These are phyloP conservation scores for Chionis minor DNA, from an alignment of 2,113 vertebrate genomes.

Conservation along the genomic window DNA sequence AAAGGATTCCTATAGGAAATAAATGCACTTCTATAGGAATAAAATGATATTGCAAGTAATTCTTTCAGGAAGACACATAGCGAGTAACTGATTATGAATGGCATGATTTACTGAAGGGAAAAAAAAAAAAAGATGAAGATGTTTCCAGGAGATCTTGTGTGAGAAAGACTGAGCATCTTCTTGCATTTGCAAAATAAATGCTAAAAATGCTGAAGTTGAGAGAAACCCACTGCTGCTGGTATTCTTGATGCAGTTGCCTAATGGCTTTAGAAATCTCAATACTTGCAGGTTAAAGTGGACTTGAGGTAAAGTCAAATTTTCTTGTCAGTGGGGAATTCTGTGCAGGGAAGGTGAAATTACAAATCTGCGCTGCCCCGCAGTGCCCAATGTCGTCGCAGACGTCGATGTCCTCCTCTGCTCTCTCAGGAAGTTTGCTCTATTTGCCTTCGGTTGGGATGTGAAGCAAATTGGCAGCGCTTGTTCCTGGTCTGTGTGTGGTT, in stretches of 20 bases:
- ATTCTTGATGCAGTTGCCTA: background rate
- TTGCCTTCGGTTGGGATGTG: background rate
- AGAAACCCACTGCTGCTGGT: background rate
- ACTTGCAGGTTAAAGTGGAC: background rate
- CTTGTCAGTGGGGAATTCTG: background rate
- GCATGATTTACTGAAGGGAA: background rate
- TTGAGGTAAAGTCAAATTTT: background rate
- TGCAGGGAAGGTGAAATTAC: background rate
- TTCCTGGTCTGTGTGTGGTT: background rate
- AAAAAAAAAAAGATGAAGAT: background rate
- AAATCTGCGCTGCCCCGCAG: fast-evolving
- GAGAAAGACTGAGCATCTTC: background rate
- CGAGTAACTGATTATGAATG: background rate
- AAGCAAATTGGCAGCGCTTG: background rate
- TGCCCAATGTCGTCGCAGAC: background rate
- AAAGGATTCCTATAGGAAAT: background rate
- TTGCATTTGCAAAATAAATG: background rate
- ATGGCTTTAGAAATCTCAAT: background rate
- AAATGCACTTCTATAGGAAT: background rate
- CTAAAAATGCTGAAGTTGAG: background rate
- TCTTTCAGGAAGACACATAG: background rate
- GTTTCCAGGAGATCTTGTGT: background rate
- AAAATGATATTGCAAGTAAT: background rate
- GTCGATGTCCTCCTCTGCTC: background rate
- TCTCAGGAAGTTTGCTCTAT: background rate